Base-by-base conservation (phyloP, 1,140 invertebrate genomes). In the Drosophila kepulauana region DNA sequence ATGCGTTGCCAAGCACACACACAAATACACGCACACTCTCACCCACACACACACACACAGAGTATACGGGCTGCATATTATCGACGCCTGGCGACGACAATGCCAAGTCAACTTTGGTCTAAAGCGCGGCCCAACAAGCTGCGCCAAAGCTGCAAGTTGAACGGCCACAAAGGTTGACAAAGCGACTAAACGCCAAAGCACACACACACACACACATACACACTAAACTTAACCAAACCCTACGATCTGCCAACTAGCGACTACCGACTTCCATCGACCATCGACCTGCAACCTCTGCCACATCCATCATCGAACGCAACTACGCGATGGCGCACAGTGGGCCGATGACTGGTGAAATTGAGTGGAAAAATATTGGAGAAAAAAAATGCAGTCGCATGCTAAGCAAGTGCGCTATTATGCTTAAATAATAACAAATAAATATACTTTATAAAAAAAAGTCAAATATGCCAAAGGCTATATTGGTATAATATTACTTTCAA, bases 21-120 rank as follows among this genome's bases (percentile, higher is more conserved):
- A 28, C 30, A 16, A n/a, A n/a, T n/a, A 62, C 45, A 11, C 46
- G 41, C 51, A 49, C 30, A 20, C 16, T 20, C 16, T 20, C 16
- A 0, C 16, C n/a, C 58, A 41, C 43, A 35, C 11, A 48, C n/a
- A 8, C 10, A 16, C 28, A 52, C 35, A 0, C 7, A 10, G 35
- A 11, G 8, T 38, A 11, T 38, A 38, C 35, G 35, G 8, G 6
- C 35, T 38, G 63, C 51, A 56, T 48, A 74, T 52, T 56, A 61
- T 57, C 71, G 48, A 64, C 61, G 61, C 52, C 59, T 43, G 46
- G 46, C 70, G 66, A 69, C 70, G 66, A 69, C 58, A 69, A 69
- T 69, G 41, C 66, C 57, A 75, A 75, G 66, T 69, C 65, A 69
- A 75, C 72, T 56, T 63, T 75, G 58, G 38, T 45, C 49, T 43